Evolutionary conservation across 92 coral and sea anemone genomes (phyloP), one percentile per base, ranked within the genome.

Genomic region (Anthopleura xanthogrammica): DNA sequence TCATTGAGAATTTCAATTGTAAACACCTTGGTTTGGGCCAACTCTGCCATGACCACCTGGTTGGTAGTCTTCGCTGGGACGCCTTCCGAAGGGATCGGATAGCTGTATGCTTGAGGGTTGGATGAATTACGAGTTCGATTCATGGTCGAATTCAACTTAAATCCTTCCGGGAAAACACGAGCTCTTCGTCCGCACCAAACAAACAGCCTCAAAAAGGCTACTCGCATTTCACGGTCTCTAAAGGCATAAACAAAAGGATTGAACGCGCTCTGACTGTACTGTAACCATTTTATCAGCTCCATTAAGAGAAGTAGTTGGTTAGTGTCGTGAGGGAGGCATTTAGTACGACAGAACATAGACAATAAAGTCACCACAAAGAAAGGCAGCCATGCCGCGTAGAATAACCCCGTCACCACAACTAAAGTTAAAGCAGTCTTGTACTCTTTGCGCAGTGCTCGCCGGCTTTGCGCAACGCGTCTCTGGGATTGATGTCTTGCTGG

Each of bases 201-300:
- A 46, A 60, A 60, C 3, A 89, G 74, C 70, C 83, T 76, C n/a
- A 79, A 72, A 52, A 92, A 92, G 36, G 90, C 87, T 36, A 86
- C 79, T 42, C 91, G 89, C 89, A 92, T 90, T 58, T 87, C 92
- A 12, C 85, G 65, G 54, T 95, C 94, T 42, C 98, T 87, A 74
- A 84, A 89, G 4, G 97, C 94, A 58, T 95, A 95, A 39, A 95
- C 84, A 16, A 91, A 88, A 6, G 98, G 98, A 65, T 95, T 95
- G 12, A 95, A 87, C 24, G 94, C 92, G 17, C 98, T 95, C 87
- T 95, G 95, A 57, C 91, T 84, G 81, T 93, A 95, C 52, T 95
- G 98, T 90, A 95, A 85, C 98, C 97, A 95, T 66, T 95, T 95
- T 46, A 93, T 95, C 52, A 95, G 89, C 42, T 89, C 90, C 81